Percentiles rank a stretch among this genome's conserved stretches.
Conservation (phyloP, 2,888 invertebrate species). For the Drosophila prolongata region DNA sequence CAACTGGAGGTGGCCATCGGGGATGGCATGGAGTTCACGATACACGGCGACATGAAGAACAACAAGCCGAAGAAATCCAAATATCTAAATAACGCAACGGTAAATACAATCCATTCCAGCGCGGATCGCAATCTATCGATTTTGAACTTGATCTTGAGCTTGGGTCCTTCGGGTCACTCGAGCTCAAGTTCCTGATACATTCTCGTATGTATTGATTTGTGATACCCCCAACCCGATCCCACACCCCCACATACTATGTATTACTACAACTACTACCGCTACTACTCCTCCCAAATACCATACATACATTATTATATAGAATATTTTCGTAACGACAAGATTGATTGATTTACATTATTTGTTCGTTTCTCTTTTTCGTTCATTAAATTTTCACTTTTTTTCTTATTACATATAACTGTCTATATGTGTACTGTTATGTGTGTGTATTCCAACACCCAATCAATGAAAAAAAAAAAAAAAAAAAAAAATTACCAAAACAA, state of each 20-base stretch:
- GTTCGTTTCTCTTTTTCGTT: constrained; percentile 71
- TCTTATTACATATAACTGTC: constrained; percentile 70
- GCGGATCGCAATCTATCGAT: not conserved
- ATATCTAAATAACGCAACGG: constrained; percentile 91
- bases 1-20: constrained; percentile 96
- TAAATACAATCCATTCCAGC: constrained; percentile 78
- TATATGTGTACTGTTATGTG: constrained; percentile 71
- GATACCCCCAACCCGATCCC: constrained; percentile 7
- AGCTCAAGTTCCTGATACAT: constrained; percentile 1
- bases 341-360: constrained; percentile 69
- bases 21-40: constrained; percentile 96
- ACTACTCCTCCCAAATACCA: constrained; percentile 8
- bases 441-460: constrained; percentile 67
- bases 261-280: constrained; percentile 19
- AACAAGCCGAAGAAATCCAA: constrained; percentile 93
- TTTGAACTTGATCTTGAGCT: constrained; percentile 5
- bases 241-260: not conserved
- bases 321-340: constrained; percentile 61
- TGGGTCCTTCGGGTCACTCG: not conserved
- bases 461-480: constrained; percentile 42
- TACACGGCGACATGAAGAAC: constrained; percentile 94
- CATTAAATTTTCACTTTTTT: constrained; percentile 56
- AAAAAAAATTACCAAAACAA: constrained; percentile 37
- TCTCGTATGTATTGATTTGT: constrained; percentile 12
- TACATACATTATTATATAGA: constrained; percentile 39